A percentile compares a stretch with the other conserved stretches of the same genome.
Conservation (phyloP, 2,113 vertebrate genomes). For the Coreoperca whiteheadi region DNA sequence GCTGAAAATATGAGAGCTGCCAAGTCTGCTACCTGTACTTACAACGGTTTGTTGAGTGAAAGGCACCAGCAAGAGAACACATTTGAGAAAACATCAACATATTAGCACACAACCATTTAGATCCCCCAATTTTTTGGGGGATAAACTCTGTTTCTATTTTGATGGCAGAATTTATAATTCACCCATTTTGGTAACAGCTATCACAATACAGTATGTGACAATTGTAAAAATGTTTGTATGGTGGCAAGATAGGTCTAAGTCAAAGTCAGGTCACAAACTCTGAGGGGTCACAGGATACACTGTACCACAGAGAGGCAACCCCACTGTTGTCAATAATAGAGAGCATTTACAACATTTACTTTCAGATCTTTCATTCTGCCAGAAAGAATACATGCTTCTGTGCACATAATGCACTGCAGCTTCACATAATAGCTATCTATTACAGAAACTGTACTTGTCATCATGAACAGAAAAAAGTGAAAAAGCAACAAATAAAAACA, state of each 20-base stretch:
- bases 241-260: neutral
- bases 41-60: slow-evolving; percentile 5
- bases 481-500: slow-evolving; percentile 23
- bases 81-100: neutral
- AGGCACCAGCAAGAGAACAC: neutral
- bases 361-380: slow-evolving; percentile 3
- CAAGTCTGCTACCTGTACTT: slow-evolving; percentile 28
- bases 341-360: neutral
- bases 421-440: neutral
- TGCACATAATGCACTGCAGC: neutral
- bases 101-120: neutral
- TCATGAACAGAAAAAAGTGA: neutral
- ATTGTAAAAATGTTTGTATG: neutral
- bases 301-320: neutral
- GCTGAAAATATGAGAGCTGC: neutral
- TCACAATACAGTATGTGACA: slow-evolving; percentile 2
- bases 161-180: neutral
- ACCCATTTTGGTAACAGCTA: neutral
- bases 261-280: slow-evolving; percentile 1
- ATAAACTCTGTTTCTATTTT: neutral
- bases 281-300: neutral
- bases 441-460: neutral
- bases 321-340: neutral
- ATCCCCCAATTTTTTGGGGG: neutral
- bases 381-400: neutral